Conservation (phyloP, 2,797 vertebrate species). For the Emys orbicularis region DNA sequence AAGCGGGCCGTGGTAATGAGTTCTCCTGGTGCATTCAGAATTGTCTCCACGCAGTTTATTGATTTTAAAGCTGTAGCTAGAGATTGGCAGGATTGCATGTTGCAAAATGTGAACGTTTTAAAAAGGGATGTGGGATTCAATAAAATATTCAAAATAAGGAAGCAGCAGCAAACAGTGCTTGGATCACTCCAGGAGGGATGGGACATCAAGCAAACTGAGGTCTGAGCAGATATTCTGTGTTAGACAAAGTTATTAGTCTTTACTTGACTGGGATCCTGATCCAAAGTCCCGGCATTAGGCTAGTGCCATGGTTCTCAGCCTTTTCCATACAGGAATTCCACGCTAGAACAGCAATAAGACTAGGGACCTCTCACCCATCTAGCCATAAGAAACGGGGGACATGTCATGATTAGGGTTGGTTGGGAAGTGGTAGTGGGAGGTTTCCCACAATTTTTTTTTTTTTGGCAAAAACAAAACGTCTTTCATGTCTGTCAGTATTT, state of each 20-base stretch:
- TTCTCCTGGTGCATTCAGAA: background rate
- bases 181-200: background rate
- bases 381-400: too few species aligned
- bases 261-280: background rate
- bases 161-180: too few species aligned
- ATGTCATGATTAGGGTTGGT: background rate
- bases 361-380: background rate
- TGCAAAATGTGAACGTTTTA: slow-evolving; percentile 47
- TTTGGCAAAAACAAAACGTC: too few species aligned
- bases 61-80: background rate
- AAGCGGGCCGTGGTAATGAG: fast-evolving
- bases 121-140: background rate
- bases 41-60: background rate
- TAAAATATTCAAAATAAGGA: background rate
- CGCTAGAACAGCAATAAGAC: background rate
- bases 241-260: background rate
- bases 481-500: background rate
- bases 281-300: background rate
- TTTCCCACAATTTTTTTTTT: background rate
- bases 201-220: background rate
- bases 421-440: background rate
- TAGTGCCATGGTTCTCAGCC: background rate
- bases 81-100: slow-evolving; percentile 11
- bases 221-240: background rate
- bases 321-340: too few species aligned